phyloP scores from a whole-genome alignment of 1,140 invertebrate genomes.

The Calliphora vicina region DNA sequence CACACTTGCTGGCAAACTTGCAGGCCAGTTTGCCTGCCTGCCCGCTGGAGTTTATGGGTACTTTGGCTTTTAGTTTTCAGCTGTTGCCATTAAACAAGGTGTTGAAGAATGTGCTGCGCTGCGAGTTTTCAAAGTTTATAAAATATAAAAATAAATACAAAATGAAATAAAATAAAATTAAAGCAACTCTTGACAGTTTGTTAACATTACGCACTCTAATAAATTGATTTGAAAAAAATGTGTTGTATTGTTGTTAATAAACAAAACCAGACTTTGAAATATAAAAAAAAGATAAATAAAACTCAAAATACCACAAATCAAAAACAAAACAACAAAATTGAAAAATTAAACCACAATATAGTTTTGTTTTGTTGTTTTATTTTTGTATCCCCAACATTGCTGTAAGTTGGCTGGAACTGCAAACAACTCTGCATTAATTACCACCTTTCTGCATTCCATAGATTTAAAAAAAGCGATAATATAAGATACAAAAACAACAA shows the following conservation, averaged over 20 bases:
- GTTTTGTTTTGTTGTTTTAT: neutral
- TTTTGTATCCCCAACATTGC: neutral
- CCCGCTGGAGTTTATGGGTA: no score
- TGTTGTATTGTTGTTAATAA: no score
- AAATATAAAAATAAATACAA: no score
- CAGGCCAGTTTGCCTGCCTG: neutral
- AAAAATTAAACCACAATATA: neutral
- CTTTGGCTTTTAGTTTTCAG: neutral
- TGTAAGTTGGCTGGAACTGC: neutral
- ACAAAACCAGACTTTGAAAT: neutral
- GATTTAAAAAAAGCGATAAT: slow-evolving; percentile 22
- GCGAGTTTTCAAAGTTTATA: neutral
- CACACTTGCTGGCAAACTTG: neutral
- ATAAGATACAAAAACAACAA: neutral
- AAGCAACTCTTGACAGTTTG: slow-evolving; percentile 1
- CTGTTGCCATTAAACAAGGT: neutral
- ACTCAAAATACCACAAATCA: neutral
- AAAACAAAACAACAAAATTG: neutral
- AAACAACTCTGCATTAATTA: slow-evolving; percentile 28
- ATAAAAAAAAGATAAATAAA: neutral
- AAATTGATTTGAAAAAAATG: slow-evolving; percentile 27
- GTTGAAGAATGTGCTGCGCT: neutral
- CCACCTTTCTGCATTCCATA: slow-evolving; percentile 32
- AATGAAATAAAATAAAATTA: neutral
- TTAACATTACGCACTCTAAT: slow-evolving; percentile 8